Conservation (phyloP, 2,797 vertebrate genomes). For the Eulemur coronatus region DNA sequence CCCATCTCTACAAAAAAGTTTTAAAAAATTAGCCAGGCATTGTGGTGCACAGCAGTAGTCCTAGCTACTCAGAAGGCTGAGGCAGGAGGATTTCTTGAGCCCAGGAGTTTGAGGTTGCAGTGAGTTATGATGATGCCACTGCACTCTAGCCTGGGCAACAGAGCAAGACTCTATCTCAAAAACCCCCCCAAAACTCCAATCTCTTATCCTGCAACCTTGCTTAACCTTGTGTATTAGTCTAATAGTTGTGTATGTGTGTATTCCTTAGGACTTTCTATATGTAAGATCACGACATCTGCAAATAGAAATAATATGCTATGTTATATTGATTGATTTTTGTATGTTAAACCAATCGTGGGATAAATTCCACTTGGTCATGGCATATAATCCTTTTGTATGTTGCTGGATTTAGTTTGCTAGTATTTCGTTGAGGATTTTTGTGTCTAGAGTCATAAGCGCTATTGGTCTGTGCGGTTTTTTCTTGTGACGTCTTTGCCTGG, state of each 20-base stretch:
- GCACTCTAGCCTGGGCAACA: not conserved
- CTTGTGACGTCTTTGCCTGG: not conserved
- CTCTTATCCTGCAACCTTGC: not conserved
- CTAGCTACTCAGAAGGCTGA: not conserved
- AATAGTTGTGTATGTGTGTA: not conserved
- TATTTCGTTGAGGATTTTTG: not conserved
- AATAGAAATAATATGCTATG: not conserved
- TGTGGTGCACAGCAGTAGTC: not conserved
- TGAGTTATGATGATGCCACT: not conserved
- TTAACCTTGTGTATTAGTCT: not conserved
- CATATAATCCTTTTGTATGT: not conserved
- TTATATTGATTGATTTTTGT: not conserved
- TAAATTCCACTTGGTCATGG: not conserved
- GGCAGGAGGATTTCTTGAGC: not conserved
- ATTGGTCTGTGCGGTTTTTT: not conserved
- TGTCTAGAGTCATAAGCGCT: not conserved
- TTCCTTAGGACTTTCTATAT: not conserved
- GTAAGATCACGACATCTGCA: not conserved
- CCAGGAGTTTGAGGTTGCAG: not conserved
- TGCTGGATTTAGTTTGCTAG: not conserved
- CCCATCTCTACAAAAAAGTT: not conserved
- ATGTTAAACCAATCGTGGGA: not conserved
- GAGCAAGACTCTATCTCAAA: not conserved
- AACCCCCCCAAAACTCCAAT: not conserved
- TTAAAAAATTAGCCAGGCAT: not conserved